phyloP scores from a whole-genome alignment of 2,888 invertebrate genomes.

The Habroteleia sp. region DNA sequence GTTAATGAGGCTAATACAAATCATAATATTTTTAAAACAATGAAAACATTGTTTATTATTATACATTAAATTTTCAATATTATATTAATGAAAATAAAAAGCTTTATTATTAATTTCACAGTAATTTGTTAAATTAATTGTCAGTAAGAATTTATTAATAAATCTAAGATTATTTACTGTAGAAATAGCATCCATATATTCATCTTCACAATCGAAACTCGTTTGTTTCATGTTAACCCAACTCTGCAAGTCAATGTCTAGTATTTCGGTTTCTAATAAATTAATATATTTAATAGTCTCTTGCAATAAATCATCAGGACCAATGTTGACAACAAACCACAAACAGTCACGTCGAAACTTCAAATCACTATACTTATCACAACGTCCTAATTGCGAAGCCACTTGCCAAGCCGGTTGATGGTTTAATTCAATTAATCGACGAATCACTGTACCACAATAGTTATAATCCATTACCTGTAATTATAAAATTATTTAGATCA shows the following conservation, averaged over 20 bases:
- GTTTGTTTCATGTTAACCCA: slow-evolving; percentile 71
- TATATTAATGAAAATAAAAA: no score
- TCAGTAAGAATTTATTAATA: not conserved
- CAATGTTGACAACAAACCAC: slow-evolving; percentile 76
- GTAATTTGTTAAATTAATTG: no score
- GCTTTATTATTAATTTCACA: no score
- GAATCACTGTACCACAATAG: slow-evolving; percentile 81
- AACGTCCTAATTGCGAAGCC: slow-evolving; percentile 82
- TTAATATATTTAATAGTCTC: slow-evolving; percentile 74
- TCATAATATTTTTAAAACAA: no score
- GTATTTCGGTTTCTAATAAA: slow-evolving; percentile 76
- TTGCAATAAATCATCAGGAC: slow-evolving; percentile 74
- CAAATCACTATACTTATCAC: slow-evolving; percentile 81
- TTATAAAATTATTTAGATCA: slow-evolving; percentile 19
- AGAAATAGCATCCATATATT: slow-evolving; percentile 83
- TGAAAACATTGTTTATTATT: no score
- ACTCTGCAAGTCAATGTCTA: slow-evolving; percentile 73
- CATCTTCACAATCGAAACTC: slow-evolving; percentile 81
- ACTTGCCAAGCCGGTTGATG: slow-evolving; percentile 83
- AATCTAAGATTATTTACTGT: slow-evolving; percentile 78
- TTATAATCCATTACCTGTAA: slow-evolving; percentile 80
- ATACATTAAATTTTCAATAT: no score
- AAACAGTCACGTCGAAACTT: slow-evolving; percentile 73
- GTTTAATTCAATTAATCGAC: slow-evolving; percentile 81
- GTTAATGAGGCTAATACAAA: no score